Base-by-base conservation (phyloP, 2,113 vertebrate species). In the Myotis brandtii region DNA sequence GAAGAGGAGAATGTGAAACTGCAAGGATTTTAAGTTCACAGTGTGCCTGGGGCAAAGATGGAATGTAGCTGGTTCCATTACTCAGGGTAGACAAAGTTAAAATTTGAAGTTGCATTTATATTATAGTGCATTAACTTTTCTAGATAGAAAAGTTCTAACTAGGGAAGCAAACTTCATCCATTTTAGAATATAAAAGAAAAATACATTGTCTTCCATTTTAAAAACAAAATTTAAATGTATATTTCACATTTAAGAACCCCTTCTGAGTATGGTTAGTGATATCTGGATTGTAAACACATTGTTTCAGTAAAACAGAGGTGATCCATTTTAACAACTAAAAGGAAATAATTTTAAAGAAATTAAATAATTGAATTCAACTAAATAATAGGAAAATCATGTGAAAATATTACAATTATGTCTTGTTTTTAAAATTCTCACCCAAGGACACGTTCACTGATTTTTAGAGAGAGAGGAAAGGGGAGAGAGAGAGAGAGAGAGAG, bases 41-140 rank as follows among this genome's bases (percentile, higher is more conserved):
- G 5, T 16, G 3, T 81, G 64, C 93, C 46, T 59, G 5, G 50
- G 59, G 89, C 92, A 94, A 94, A 89, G 95, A 87, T 59, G 40
- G 62, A 95, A 79, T 75, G 82, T 86, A 80, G 16, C 25, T 16
- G 20, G 62, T 89, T 34, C 20, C 86, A 81, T 86, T 73, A 91
- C 86, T 95, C 82, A 91, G 18, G 23, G 30, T 25, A 96, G 93
- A 94, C 83, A 94, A 95, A 95, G 50, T 40, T 83, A 84, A 93
- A 90, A 91, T 62, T n/a, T 92, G 27, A 94, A 92, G 40, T 67
- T 73, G 18, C 30, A 37, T 67, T 96, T 94, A 80, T 89, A 86
- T 75, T 66, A 91, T 5, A 94, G 8, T 56, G 27, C 17, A 89
- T 87, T 95, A 73, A 62, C n/a, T 86, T 76, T 83, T 66, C 20